A percentile compares a stretch with the other conserved stretches of the same genome.
These are phyloP conservation scores for Galago senegalensis DNA, from an alignment of 2,797 vertebrate species.

Conservation along the genomic window DNA sequence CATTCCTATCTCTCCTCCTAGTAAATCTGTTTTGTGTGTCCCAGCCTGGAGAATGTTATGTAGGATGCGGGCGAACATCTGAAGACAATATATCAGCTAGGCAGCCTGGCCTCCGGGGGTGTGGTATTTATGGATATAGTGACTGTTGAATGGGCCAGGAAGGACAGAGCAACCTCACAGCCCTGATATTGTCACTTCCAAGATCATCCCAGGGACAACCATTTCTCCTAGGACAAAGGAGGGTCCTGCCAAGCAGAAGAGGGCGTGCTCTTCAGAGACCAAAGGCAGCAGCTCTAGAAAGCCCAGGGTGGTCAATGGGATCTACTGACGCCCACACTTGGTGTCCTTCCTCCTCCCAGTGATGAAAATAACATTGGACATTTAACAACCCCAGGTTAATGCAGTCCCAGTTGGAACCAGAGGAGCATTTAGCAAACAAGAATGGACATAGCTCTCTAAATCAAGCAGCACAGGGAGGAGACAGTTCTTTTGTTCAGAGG, in stretches of 20 bases:
- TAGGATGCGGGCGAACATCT: conserved; percentile 11
- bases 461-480: neutral
- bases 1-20: neutral
- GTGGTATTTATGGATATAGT: neutral
- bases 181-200: neutral
- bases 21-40: conserved; percentile 63
- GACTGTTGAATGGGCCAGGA: neutral
- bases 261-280: neutral
- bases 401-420: neutral
- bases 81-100: conserved; percentile 55
- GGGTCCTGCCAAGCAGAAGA: neutral
- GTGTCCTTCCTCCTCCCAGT: neutral
- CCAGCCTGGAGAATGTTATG: conserved; percentile 30
- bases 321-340: neutral
- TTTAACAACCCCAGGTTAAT: neutral
- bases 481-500: neutral
- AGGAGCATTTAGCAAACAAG: neutral
- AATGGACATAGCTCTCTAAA: neutral
- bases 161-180: neutral
- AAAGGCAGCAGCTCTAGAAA: neutral
- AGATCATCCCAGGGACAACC: neutral
- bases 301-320: neutral
- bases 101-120: conserved; percentile 9
- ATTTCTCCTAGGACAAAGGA: neutral
- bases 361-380: neutral